phyloP scores from a whole-genome alignment of 2,113 vertebrate genomes.

The Mustelus asterias region DNA sequence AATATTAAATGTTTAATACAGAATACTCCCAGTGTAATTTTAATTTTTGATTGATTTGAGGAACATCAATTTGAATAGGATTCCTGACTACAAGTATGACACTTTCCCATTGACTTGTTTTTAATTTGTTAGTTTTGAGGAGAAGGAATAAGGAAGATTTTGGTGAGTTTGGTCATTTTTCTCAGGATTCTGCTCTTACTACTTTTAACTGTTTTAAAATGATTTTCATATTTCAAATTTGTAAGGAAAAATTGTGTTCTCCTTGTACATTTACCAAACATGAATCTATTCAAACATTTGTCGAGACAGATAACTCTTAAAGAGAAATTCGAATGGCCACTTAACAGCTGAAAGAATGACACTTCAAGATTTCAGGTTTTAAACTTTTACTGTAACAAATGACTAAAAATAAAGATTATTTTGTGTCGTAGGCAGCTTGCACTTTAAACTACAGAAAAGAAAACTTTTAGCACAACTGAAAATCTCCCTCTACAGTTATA shows the following conservation, averaged over 20 bases:
- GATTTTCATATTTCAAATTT: neutral
- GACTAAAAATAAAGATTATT: too few species aligned
- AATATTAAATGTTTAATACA: neutral
- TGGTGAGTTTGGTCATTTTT: neutral
- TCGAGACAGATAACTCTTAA: too few species aligned
- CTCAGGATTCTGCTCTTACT: neutral
- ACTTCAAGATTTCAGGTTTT: too few species aligned
- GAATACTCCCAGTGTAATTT: neutral
- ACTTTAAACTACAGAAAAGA: too few species aligned
- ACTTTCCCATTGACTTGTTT: neutral
- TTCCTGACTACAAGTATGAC: neutral
- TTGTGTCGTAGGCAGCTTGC: too few species aligned
- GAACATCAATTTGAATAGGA: neutral
- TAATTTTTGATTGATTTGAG: neutral
- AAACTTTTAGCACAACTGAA: too few species aligned
- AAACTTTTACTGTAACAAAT: too few species aligned
- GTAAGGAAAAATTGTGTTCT: neutral
- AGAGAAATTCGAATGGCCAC: too few species aligned
- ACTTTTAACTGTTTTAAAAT: neutral
- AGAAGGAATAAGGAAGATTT: neutral
- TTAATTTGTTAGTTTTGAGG: neutral
- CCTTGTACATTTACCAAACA: too few species aligned
- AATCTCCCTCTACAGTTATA: too few species aligned
- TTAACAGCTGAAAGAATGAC: too few species aligned
- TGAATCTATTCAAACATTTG: too few species aligned